Evolutionary conservation across 2,113 vertebrate genomes (phyloP), one percentile per base, ranked within the genome.

Genomic region (Aegotheles bennettii): DNA sequence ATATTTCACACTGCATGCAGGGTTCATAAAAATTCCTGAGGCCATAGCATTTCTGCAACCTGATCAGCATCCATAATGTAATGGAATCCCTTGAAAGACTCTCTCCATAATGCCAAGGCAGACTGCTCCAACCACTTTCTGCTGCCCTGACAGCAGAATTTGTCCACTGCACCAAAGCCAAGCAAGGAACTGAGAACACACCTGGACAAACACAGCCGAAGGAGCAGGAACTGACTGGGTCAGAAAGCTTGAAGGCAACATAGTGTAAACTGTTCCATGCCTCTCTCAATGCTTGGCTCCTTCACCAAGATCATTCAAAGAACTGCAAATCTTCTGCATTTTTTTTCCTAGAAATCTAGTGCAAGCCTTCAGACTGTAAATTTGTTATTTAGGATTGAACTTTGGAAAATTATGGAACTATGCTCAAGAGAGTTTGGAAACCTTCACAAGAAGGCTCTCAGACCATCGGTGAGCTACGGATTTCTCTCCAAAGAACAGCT

Each of bases 121-220:
- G 75, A 54, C 13, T 67, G 48, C 45, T 86, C 67, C 70, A 64
- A 42, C 40, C 36, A 18, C 57, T 33, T 86, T 92, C 71, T 76
- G 40, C 35, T 73, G 45, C 78, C 57, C 70, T 88, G 60, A 91
- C 59, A 74, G 71, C 47, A 81, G 47, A 57, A 81, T 81, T 89
- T 86, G 50, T 74, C 33, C 84, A 43, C 38, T 77, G 68, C 75
- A 83, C 36, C 75, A 83, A 88, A 77, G 87, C 63, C 87, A 90
- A 76, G 87, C 38, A 77, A 71, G 60, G 71, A 90, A 21, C 3
- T 70, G 60, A 84, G 76, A 94, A 43, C 85, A 50, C 90, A 95
- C 89, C 94, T 97, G 95, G 71, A 77, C 92, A 96, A 97, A 97
- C 94, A 96, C 40, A 89, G 79, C 56, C 94, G 59, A 68, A 83